Evolutionary conservation across 2,797 vertebrate species (phyloP).

Genomic region (Gastrophryne carolinensis): DNA sequence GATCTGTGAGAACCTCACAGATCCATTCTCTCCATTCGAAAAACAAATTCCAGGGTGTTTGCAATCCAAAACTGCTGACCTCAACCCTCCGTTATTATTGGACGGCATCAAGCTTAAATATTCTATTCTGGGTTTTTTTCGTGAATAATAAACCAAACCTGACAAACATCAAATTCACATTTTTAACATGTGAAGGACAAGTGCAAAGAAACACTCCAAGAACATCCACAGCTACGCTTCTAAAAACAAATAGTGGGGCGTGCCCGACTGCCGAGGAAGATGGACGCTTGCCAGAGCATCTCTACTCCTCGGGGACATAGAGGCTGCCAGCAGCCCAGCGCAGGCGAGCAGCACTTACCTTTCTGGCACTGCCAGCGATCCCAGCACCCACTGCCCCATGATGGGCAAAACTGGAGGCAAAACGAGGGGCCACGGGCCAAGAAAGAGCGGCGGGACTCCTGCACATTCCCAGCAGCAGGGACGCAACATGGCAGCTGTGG

Average conservation of each 20-base stretch:
- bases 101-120: constrained; percentile 47
- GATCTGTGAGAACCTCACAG: constrained; percentile 62
- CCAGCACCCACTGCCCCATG: too few species aligned
- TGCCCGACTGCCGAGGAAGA: too few species aligned
- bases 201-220: neutral
- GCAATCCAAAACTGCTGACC: constrained; percentile 56
- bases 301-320: too few species aligned
- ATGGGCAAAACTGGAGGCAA: too few species aligned
- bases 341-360: too few species aligned
- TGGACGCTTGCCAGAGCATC: too few species aligned
- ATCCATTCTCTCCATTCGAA: constrained; percentile 43
- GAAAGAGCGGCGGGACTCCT: too few species aligned
- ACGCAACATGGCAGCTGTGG: too few species aligned
- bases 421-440: too few species aligned
- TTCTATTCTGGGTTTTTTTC: constrained; percentile 53
- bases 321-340: too few species aligned
- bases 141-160: constrained; percentile 39
- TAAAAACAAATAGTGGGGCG: neutral
- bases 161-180: constrained; percentile 56
- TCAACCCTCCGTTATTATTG: constrained; percentile 55
- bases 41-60: constrained; percentile 56
- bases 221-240: neutral
- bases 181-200: constrained; percentile 41
- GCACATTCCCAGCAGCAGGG: too few species aligned
- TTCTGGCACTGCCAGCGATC: too few species aligned